Evolutionary conservation across 2,888 invertebrate genomes (phyloP).

Genomic region (Lucinisca nassula): DNA sequence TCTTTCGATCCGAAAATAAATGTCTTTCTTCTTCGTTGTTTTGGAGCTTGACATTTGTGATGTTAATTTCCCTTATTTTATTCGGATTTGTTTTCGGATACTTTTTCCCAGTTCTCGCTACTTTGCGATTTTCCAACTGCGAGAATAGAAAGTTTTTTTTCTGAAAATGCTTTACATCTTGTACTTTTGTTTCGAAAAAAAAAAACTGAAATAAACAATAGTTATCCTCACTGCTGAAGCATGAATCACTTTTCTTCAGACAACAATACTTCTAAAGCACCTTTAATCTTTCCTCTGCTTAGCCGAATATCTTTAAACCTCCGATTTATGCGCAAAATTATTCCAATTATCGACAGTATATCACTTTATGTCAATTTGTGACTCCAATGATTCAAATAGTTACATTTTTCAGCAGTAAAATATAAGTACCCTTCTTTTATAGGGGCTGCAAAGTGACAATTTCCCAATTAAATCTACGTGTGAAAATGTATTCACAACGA

Average conservation of each 20-base stretch:
- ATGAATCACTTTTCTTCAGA: not conserved
- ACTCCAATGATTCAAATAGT: not conserved
- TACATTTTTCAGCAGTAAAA: not conserved
- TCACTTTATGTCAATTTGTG: not conserved
- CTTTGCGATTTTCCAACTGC: too few species aligned
- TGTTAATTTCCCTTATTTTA: not conserved
- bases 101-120: not conserved
- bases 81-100: not conserved
- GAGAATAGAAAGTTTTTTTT: not conserved
- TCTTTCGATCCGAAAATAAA: conserved; percentile 29
- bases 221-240: not conserved
- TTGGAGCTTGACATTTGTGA: not conserved
- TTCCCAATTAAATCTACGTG: conserved; percentile 10
- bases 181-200: not conserved
- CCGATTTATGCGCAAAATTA: not conserved
- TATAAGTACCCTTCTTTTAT: not conserved
- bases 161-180: not conserved
- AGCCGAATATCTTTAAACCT: not conserved
- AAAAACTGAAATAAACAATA: not conserved
- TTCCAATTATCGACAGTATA: not conserved
- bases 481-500: not conserved
- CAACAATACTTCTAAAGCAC: not conserved
- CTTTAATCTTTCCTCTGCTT: not conserved
- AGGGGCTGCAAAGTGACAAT: not conserved
- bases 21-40: not conserved